These are phyloP conservation scores for Darevskia nairensis DNA, from an alignment of 2,797 vertebrate species.

Conservation along the genomic window DNA sequence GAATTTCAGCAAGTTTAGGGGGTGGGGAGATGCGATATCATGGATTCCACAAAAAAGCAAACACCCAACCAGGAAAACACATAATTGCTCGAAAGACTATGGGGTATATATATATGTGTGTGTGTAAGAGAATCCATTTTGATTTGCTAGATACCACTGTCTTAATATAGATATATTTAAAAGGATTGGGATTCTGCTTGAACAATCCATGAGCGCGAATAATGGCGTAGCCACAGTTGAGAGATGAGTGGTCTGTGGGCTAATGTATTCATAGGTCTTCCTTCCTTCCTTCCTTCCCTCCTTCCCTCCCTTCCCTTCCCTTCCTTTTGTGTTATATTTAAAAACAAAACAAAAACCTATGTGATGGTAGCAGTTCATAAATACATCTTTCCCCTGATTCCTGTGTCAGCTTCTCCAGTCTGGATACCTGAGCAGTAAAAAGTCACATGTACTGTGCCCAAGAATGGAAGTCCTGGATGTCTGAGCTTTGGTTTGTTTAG, in stretches of 20 bases:
- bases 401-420: not conserved
- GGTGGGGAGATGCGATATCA: slow-evolving; percentile 38
- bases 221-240: not conserved
- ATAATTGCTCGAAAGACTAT: not conserved
- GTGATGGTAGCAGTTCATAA: not conserved
- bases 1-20: slow-evolving; percentile 44
- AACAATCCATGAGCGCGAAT: not conserved
- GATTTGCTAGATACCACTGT: not conserved
- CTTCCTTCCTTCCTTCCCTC: not conserved
- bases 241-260: not conserved
- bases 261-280: no score
- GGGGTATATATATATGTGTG: not conserved
- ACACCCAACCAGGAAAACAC: slow-evolving; percentile 18
- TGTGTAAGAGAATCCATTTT: not conserved
- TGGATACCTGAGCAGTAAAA: not conserved
- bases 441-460: not conserved
- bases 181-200: not conserved
- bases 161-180: not conserved
- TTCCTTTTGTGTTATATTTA: not conserved
- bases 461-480: not conserved
- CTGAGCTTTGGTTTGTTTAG: not conserved
- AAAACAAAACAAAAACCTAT: not conserved
- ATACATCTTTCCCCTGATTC: not conserved
- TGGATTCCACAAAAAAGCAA: slow-evolving; percentile 31
- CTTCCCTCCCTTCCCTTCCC: no score